Base-by-base conservation (phyloP, 2,888 invertebrate genomes). In the Ophioninae sp. region DNA sequence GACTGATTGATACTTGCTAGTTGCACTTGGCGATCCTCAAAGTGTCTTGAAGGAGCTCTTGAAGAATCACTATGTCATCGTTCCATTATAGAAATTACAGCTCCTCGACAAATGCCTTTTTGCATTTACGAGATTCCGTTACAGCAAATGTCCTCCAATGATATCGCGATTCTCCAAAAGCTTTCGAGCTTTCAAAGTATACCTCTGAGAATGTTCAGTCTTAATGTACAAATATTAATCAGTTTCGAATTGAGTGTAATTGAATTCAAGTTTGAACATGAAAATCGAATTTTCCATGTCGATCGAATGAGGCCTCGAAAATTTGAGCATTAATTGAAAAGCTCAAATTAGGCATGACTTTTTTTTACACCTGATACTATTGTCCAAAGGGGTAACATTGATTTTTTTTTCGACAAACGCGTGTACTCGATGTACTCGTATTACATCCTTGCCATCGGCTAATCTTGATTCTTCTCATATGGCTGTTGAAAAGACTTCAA, bases 401-500 rank as follows among this genome's bases (percentile, higher is more conserved):
- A 30, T 51, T 51, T 51, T 10, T 44, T 44, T 51, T 51, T 51
- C 51, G 51, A 51, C 51, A 51, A 51, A 51, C 51, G 30, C 30
- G 30, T 30, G 30, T 30, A 30, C 51, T 17, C 17, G 17, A 51
- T 44, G 44, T n/a, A 20, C 22, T 41, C 39, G 20, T 41, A 20
- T 44, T 67, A 20, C 13, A 22, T 22, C 67, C 22, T 68, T 13
- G 17, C 10, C 37, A 20, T 41, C 22, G 39, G 22, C 22, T 58
- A 10, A 39, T 61, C 72, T 61, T 72, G 61, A 71, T n/a, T 44
- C 37, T 71, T 71, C 39, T n/a, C 61, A 63, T 51, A 71, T 51
- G 63, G 64, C 20, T 78, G 61, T n/a, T 63, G 51, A 20, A 22
- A 51, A 23, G 64, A 78, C 23, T 63, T 64, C 64, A 37, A 58